Base-by-base conservation (phyloP, 2,797 vertebrate genomes). In the Argentina silus region DNA sequence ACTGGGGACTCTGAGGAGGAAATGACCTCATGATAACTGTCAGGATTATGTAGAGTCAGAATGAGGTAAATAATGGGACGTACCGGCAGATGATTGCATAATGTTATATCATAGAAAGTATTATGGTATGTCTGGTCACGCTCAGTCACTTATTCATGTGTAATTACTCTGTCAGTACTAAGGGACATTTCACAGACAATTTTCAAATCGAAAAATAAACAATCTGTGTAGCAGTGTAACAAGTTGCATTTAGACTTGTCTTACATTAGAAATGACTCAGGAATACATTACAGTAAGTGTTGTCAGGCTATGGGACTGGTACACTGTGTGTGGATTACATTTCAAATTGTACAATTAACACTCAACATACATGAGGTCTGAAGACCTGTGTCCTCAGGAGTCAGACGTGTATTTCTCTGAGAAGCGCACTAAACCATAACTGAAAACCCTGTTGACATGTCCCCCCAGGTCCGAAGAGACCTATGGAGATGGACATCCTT, bases 381-480 rank as follows among this genome's bases (percentile, higher is more conserved):
- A 74, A 42, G 66, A 79, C 60, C 69, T 65, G 47, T 53, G 76
- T n/a, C n/a, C n/a, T n/a, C n/a, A n/a, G n/a, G n/a, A n/a, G n/a
- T n/a, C n/a, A n/a, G n/a, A n/a, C n/a, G n/a, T n/a, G n/a, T n/a
- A n/a, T n/a, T n/a, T n/a, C n/a, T 79, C 86, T 84, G 88, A 88
- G 85, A 74, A 81, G 67, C 71, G 83, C 78, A 81, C 84, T 81
- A 86, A 86, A 78, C 85, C 84, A 86, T 81, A 86, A 91, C 87
- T 90, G 88, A 85, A 89, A 91, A 92, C 88, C 85, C 88, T 81
- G 88, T 89, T 88, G 90, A 90, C 85, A 79, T 4, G 59, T 88
- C 89, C 78, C 0, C 27, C 1, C 77, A 81, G 88, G 87, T 63
- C 5, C 3, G 78, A 0, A 70, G 68, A 70, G 71, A 70, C 72